phyloP scores from a whole-genome alignment of 2,888 invertebrate species.

The Chelonus formosanus region DNA sequence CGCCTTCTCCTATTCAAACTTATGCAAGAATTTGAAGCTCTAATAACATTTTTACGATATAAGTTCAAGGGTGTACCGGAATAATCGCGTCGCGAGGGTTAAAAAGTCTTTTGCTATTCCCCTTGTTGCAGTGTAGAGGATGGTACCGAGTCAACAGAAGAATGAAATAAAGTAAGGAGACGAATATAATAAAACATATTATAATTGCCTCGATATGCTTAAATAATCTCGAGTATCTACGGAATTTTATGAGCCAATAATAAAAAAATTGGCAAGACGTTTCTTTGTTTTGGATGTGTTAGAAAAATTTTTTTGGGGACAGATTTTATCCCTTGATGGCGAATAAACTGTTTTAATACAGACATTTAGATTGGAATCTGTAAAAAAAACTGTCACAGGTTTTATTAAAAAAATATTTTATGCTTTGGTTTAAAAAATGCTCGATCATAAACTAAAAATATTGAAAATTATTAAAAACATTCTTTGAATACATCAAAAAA shows the following conservation, averaged over 20 bases:
- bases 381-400: too few relatives aligned
- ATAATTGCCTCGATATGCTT: conserved; percentile 62
- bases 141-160: conserved; percentile 36
- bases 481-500: too few relatives aligned
- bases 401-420: too few relatives aligned
- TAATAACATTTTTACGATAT: conserved; percentile 64
- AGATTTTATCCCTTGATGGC: too few relatives aligned
- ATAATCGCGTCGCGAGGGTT: conserved; percentile 47
- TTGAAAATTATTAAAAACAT: too few relatives aligned
- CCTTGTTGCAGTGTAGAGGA: too few relatives aligned
- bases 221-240: conserved; percentile 57
- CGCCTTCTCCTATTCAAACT: conserved; percentile 42
- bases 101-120: conserved; percentile 30
- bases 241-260: conserved; percentile 56
- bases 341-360: too few relatives aligned
- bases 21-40: conserved; percentile 28
- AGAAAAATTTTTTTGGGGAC: conserved; percentile 24
- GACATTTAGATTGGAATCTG: too few relatives aligned
- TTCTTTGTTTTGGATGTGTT: conserved; percentile 8
- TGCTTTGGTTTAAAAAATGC: too few relatives aligned
- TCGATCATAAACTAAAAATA: too few relatives aligned
- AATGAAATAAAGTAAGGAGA: conserved; percentile 38
- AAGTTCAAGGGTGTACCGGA: conserved; percentile 59
- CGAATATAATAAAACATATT: conserved; percentile 59
- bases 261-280: conserved; percentile 55